Base-by-base conservation (phyloP, 2,113 vertebrate species). In the Meles meles region DNA sequence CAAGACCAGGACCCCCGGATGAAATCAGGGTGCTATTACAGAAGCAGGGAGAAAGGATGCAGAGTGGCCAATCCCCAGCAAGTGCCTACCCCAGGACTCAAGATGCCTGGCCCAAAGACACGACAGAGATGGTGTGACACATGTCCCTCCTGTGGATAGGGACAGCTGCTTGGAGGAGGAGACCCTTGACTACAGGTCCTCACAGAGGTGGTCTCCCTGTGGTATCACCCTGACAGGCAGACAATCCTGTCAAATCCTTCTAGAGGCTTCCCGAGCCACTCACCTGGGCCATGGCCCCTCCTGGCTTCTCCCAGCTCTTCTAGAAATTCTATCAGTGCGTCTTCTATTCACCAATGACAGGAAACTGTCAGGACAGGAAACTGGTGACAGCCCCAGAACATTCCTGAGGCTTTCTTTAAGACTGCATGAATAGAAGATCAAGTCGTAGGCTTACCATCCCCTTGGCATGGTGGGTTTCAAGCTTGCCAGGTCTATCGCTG, bases 101-200 rank as follows among this genome's bases (percentile, higher is more conserved):
- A 6, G 29, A 37, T 10, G 15, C 65, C 79, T 81, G 34, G 49
- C 8, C 17, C 42, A 29, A 25, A 84, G 52, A 34, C 57, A 63
- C 6, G 23, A 3, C 10, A 37, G 63, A 88, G 27, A 17, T 29
- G 4, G 25, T 1, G 0, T 14, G 15, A 13, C 14, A 20, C 7
- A 3, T 9, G 4, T 49, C 82, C 90, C n/a, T 85, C 80, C 10
- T 0, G 0, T 9, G 76, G 76, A 11, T 61, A 23, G 37, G 27
- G 47, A 47, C 3, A 8, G 49, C 65, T 29, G 3, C n/a, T 87
- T 13, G 6, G 55, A 55, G 23, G 21, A 63, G 61, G 27, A 88
- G 29, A 31, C 25, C 6, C 42, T 0, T 23, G 21, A 79, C 39
- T 61, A 72, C 74, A 90, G 15, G 29, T 72, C 31, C 42, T 44